phyloP scores from a whole-genome alignment of 2,888 invertebrate species.

The Eugnorisma glareosa region DNA sequence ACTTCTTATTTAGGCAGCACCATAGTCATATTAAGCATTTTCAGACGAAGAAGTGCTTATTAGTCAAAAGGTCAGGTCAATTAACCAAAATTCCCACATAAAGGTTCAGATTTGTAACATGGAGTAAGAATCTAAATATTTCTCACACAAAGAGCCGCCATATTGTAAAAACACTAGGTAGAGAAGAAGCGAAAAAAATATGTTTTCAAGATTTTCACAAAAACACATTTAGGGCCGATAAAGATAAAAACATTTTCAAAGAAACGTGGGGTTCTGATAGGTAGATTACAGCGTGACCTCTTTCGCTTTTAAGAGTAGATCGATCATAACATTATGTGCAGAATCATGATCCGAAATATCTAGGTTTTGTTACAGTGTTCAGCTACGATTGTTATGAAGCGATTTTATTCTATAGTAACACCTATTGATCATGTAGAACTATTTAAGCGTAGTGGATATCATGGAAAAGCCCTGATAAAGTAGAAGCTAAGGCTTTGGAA shows the following conservation, averaged over 20 bases:
- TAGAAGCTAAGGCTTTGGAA: not conserved
- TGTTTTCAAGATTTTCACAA: constrained; percentile 58
- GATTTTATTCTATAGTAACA: not conserved
- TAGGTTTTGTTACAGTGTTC: constrained; percentile 33
- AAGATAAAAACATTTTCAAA: constrained; percentile 62
- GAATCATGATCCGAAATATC: constrained; percentile 33
- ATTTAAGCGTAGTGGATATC: no score
- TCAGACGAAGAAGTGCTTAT: not conserved
- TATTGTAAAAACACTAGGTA: not conserved
- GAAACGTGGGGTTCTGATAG: constrained; percentile 34
- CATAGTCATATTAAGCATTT: not conserved
- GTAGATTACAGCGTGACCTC: constrained; percentile 44
- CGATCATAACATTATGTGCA: constrained; percentile 48
- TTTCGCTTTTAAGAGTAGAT: constrained; percentile 45
- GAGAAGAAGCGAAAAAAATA: constrained; percentile 52
- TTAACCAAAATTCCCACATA: not conserved
- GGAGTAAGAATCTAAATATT: not conserved
- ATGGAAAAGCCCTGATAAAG: not conserved
- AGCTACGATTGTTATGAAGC: constrained; percentile 23
- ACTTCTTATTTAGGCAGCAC: not conserved
- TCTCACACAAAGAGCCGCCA: not conserved
- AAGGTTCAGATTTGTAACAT: not conserved
- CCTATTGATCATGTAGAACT: not conserved
- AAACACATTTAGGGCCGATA: constrained; percentile 60
- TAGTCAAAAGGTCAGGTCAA: not conserved